Percentiles rank a stretch among this genome's conserved stretches.
These are phyloP conservation scores for Colinus virginianus DNA, from an alignment of 2,113 vertebrate species.

Conservation along the genomic window DNA sequence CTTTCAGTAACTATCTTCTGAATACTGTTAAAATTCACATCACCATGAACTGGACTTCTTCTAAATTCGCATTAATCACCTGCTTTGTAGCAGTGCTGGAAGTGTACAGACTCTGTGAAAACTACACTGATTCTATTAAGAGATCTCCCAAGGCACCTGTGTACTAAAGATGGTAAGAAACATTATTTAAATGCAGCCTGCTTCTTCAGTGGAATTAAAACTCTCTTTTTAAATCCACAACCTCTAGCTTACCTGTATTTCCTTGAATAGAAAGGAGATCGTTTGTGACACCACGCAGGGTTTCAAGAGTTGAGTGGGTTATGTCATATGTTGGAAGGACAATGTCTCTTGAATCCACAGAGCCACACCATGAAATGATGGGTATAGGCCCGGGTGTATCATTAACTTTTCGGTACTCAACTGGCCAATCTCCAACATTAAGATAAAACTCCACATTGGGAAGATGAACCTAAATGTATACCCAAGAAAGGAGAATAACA, in stretches of 20 bases:
- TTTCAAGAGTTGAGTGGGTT: slow-evolving; percentile 92
- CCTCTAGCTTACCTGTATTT: slow-evolving; percentile 85
- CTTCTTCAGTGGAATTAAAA: neutral
- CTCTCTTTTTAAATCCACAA: neutral
- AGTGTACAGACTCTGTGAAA: neutral
- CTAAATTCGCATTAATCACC: neutral
- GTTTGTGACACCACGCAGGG: slow-evolving; percentile 90
- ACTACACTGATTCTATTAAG: neutral
- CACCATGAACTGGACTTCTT: neutral
- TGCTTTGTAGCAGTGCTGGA: neutral
- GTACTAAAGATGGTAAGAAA: neutral
- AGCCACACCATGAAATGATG: slow-evolving; percentile 94
- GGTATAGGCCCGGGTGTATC: slow-evolving; percentile 84
- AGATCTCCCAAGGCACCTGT: neutral
- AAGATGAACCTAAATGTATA: slow-evolving; percentile 80
- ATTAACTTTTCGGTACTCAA: slow-evolving; percentile 83
- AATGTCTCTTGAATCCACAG: slow-evolving; percentile 87
- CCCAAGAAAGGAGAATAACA: neutral
- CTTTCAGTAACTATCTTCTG: neutral
- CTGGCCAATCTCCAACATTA: slow-evolving; percentile 94
- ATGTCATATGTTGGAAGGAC: slow-evolving; percentile 92
- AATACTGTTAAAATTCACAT: neutral
- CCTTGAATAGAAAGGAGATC: slow-evolving; percentile 95
- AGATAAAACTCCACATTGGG: slow-evolving; percentile 92
- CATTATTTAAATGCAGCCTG: neutral